These are phyloP conservation scores for Pomacea maculata DNA, from an alignment of 1,140 invertebrate species.

Conservation along the genomic window DNA sequence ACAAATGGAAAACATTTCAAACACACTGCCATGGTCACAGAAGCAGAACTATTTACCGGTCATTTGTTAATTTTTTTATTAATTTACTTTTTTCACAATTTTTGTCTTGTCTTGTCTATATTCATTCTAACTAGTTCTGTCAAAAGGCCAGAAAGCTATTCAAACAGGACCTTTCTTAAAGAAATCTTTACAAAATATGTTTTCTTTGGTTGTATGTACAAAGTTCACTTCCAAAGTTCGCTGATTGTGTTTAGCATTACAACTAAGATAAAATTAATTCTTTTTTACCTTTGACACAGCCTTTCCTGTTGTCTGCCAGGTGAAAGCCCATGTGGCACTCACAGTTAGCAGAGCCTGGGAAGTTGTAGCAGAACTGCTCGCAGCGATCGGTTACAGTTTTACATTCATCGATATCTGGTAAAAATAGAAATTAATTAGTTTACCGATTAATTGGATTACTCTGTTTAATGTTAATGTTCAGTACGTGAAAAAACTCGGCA, in stretches of 20 bases:
- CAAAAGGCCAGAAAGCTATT: neutral
- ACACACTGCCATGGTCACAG: neutral
- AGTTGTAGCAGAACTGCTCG: conserved; percentile 49
- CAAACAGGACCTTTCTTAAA: neutral
- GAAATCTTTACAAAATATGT: neutral
- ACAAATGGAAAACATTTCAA: neutral
- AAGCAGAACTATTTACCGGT: neutral
- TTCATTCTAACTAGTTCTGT: neutral
- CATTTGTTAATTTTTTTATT: neutral
- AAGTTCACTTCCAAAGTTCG: neutral
- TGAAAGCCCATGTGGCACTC: conserved; percentile 19
- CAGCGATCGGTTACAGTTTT: conserved; percentile 45
- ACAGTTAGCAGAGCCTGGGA: conserved; percentile 31
- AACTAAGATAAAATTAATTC: neutral
- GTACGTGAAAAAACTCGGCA: neutral
- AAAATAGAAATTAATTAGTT: neutral
- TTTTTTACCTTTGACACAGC: conserved; percentile 27
- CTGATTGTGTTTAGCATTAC: neutral
- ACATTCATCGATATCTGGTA: conserved; percentile 60
- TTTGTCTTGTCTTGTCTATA: neutral
- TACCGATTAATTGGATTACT: no score
- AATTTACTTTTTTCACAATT: neutral
- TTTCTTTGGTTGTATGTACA: neutral
- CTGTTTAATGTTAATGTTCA: neutral
- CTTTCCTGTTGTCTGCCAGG: conserved; percentile 24